A percentile compares a stretch with the other conserved stretches of the same genome.
These are phyloP conservation scores for Melinaea menophilus DNA, from an alignment of 2,888 invertebrate genomes.

Conservation along the genomic window DNA sequence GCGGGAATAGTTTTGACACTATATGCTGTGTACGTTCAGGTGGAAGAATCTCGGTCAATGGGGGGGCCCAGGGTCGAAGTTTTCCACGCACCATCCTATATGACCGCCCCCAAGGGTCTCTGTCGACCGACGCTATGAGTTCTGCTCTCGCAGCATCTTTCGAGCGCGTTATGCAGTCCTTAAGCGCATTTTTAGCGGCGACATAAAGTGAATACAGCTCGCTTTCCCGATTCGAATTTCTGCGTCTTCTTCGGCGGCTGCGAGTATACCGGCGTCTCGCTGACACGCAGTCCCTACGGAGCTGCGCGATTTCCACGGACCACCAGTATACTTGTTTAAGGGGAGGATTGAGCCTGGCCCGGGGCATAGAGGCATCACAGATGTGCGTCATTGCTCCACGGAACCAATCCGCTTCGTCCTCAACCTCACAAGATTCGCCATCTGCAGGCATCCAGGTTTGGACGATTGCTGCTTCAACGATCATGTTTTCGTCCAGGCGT, in stretches of 20 bases:
- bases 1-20: neutral
- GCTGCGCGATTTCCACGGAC: conserved; percentile 15
- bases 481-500: conserved; percentile 7
- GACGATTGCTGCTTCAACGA: conserved; percentile 14
- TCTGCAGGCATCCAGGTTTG: conserved; percentile 13
- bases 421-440: neutral
- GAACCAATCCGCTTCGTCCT: conserved; percentile 16
- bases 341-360: neutral
- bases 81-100: conserved; percentile 12
- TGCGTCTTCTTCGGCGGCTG: conserved; percentile 9
- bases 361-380: conserved; percentile 24
- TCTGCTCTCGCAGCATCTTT: conserved; percentile 12
- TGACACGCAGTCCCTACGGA: conserved; percentile 11
- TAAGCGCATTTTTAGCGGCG: conserved; percentile 9
- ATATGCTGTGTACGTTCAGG: conserved; percentile 5
- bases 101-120: conserved; percentile 18
- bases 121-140: conserved; percentile 2
- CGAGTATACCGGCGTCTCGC: conserved; percentile 19
- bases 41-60: conserved; percentile 11
- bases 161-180: conserved; percentile 12
- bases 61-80: conserved; percentile 10
- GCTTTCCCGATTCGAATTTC: conserved; percentile 2
- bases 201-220: conserved; percentile 9
- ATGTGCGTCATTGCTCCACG: conserved; percentile 17
- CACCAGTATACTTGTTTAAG: conserved; percentile 24